phyloP scores from a whole-genome alignment of 1,140 invertebrate species.

The Hydropsyche tenuis region DNA sequence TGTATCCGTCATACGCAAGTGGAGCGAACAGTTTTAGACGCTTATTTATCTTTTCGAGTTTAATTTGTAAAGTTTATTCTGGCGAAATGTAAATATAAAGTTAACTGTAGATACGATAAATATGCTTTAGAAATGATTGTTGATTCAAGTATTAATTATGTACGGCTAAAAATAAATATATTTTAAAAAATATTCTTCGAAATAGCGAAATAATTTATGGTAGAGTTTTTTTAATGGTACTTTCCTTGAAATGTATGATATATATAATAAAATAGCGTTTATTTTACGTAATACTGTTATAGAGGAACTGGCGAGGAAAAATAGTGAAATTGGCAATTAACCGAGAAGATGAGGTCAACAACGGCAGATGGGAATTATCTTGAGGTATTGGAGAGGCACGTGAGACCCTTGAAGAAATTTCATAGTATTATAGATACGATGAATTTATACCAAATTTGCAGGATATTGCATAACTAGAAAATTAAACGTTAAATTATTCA shows the following conservation, averaged over 20 bases:
- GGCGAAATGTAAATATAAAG: not conserved
- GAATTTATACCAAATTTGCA: too few species aligned
- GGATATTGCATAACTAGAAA: too few species aligned
- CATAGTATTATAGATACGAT: not conserved
- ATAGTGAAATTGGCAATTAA: slow-evolving; percentile 32
- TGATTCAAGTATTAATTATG: not conserved
- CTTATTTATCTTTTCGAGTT: slow-evolving; percentile 11
- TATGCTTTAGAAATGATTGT: not conserved
- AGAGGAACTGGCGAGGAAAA: not conserved
- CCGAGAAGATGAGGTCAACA: slow-evolving; percentile 27
- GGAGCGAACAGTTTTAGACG: not conserved
- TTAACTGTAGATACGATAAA: not conserved
- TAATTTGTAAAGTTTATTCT: not conserved
- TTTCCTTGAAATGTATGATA: not conserved
- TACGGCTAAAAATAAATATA: too few species aligned
- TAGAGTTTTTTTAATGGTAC: too few species aligned
- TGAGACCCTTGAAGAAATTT: slow-evolving; percentile 25
- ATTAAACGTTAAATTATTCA: too few species aligned
- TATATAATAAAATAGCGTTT: not conserved
- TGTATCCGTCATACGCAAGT: not conserved
- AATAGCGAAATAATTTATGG: too few species aligned
- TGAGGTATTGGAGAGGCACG: slow-evolving; percentile 19
- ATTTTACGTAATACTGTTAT: not conserved
- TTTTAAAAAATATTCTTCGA: too few species aligned
- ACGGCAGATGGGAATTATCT: slow-evolving; percentile 3